Evolutionary conservation across 30 jellyfish, hydroid and myxozoan species (phyloP), one percentile per base, ranked within the genome.

Genomic region (Nemopilema nomurai): DNA sequence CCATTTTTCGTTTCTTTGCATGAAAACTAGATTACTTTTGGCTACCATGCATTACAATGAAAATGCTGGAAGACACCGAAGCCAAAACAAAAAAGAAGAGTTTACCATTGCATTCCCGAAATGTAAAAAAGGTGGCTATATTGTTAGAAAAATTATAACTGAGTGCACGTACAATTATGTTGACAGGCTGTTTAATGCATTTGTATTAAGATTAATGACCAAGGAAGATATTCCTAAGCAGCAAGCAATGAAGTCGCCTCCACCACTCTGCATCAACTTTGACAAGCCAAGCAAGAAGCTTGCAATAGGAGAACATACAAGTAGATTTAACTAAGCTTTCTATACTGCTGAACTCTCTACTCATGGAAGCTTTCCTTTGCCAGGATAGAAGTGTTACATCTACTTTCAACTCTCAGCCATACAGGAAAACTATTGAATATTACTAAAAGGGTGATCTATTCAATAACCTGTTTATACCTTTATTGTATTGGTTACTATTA

Each of bases 111-210:
- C 89, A 79, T 79, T 79, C 28, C 89, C 89, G 23, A 79, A 77
- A 25, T 77, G 63, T 63, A 27, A 79, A 62, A 62, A 79, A 30
- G 89, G 80, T 62, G 83, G 89, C n/a, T 53, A 77, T 28, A 28
- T 79, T 79, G 83, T 79, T 28, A 64, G 89, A 31, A 79, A 79
- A 53, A 26, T 79, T 62, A 67, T 22, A 79, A 79, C 80, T 53
- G 83, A 53, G 41, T 79, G 83, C 89, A 79, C 89, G 62, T 79
- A 79, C 80, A 64, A 79, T 28, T 79, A 79, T 79, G 89, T 66
- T 79, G 89, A 79, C 86, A 50, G 30, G n/a, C 81, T 50, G 16
- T 41, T 76, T 76, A 57, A 50, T 76, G 86, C 86, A 49, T 49
- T 76, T 76, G 86, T 76, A 76, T 76, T 77, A 7, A 76, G 86